Base-by-base conservation (phyloP, 2,888 invertebrate species). In the Nasonia oneida region DNA sequence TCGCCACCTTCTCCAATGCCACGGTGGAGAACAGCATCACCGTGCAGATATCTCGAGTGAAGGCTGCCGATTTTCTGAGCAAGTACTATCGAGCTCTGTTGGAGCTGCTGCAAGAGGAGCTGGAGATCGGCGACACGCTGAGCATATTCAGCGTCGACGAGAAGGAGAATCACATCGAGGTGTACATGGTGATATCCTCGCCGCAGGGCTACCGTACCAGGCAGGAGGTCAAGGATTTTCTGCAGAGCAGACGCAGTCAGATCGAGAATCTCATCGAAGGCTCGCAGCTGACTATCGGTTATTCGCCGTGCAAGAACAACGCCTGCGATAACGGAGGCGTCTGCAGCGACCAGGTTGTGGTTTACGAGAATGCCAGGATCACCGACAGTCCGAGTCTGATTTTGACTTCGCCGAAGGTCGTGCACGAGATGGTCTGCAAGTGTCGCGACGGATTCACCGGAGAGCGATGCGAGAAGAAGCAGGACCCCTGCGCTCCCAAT, bases 401-500 rank as follows among this genome's bases (percentile, higher is more conserved):
- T 53, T 95, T 98, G 75, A 97, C 98, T 33, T 97, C 98, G 0
- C 98, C 98, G 0, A 93, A 96, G 70, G 95, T 98, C 0, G 94
- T 95, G 12, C 97, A 98, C 91, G 96, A 97, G 88, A 97, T 96
- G 92, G 94, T 94, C 3, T 98, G 98, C 92, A 96, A 96, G 88
- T 98, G 98, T 91, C 95, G 96, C 0, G 97, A 97, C 87, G 97
- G 98, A 71, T 98, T 97, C 91, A 97, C 96, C 18, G 98, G 98
- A 0, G 94, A 95, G 1, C 95, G 96, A 86, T 98, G 98, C 93
- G 97, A 97, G 90, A 96, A 96, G 90, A 95, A 97, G 10, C 97
- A 98, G 94, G 98, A 98, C 94, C 99, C 99, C 0, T 98, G 98
- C 91, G 95, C 96, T 39, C 97, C 98, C 1, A 98, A 97, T 92